Conservation (phyloP, 2,888 invertebrate genomes). For the Oxytorus armatus region DNA sequence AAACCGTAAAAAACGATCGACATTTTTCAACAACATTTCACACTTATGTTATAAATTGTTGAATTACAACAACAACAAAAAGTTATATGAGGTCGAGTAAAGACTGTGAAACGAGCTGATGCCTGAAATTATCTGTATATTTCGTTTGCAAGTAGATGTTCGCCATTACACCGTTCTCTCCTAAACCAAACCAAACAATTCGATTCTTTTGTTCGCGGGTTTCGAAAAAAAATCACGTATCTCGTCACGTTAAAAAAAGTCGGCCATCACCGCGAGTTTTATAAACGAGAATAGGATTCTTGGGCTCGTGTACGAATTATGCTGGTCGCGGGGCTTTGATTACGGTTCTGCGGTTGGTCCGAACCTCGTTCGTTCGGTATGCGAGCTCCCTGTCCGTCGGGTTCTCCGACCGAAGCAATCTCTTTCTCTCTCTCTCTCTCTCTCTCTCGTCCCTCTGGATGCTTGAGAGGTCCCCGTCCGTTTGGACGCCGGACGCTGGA, state of each 20-base stretch:
- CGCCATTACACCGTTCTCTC: too few relatives aligned
- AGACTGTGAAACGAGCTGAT: too few relatives aligned
- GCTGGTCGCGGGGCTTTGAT: conserved; percentile 70
- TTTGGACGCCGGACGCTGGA: conserved; percentile 75
- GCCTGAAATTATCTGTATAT: too few relatives aligned
- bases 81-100: too few relatives aligned
- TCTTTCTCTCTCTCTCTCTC: too few relatives aligned
- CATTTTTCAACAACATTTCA: neutral
- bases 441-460: conserved; percentile 75
- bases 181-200: too few relatives aligned
- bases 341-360: conserved; percentile 77
- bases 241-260: neutral
- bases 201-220: conserved; percentile 5
- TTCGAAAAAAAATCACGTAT: neutral
- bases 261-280: conserved; percentile 31
- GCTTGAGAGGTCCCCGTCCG: conserved; percentile 75
- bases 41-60: too few relatives aligned
- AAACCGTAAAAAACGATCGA: too few relatives aligned
- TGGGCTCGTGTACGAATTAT: conserved; percentile 11
- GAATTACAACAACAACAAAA: too few relatives aligned
- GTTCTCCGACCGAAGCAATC: conserved; percentile 79
- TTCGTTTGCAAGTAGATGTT: too few relatives aligned
- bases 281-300: conserved; percentile 48
- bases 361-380: conserved; percentile 76
- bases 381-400: conserved; percentile 81